phyloP scores from a whole-genome alignment of 2,113 vertebrate species.

The Sceloporus undulatus region DNA sequence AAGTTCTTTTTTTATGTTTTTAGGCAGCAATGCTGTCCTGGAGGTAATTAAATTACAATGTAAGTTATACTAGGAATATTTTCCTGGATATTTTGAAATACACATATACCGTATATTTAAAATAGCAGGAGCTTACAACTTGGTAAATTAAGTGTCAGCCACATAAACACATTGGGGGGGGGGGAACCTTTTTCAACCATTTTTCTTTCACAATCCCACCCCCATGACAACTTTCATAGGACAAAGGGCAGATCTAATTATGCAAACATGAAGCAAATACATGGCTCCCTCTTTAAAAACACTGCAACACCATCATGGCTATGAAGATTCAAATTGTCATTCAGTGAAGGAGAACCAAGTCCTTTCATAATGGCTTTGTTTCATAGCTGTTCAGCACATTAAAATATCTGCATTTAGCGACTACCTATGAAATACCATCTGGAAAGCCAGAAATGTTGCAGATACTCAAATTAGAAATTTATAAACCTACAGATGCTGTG shows the following conservation, averaged over 20 bases:
- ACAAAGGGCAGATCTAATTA: conserved; percentile 43
- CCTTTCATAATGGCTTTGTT: conserved; percentile 44
- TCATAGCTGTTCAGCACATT: conserved; percentile 39
- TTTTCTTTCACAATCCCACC: conserved; percentile 27
- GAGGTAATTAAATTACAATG: conserved; percentile 40
- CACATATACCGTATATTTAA: conserved; percentile 42
- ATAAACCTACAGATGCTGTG: conserved; percentile 23
- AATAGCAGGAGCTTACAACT: conserved; percentile 17
- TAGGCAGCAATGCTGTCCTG: conserved; percentile 18
- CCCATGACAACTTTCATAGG: conserved; percentile 23
- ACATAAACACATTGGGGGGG: neutral
- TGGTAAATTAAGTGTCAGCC: conserved; percentile 20
- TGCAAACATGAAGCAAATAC: conserved; percentile 41
- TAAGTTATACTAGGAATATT: conserved; percentile 12
- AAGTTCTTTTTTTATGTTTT: neutral
- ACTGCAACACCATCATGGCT: conserved; percentile 32
- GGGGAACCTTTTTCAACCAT: conserved; percentile 22
- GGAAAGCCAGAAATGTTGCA: conserved; percentile 39
- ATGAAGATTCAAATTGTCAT: conserved; percentile 42
- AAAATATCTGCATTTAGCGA: conserved; percentile 45
- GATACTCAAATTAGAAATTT: conserved; percentile 30
- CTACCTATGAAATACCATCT: conserved; percentile 51
- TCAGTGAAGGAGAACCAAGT: conserved; percentile 28
- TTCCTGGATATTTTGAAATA: conserved; percentile 29
- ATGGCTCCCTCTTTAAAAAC: conserved; percentile 41